Percentiles rank a stretch among this genome's conserved stretches.
These are phyloP conservation scores for Amitus sp. DNA, from an alignment of 2,888 invertebrate species.

Conservation along the genomic window DNA sequence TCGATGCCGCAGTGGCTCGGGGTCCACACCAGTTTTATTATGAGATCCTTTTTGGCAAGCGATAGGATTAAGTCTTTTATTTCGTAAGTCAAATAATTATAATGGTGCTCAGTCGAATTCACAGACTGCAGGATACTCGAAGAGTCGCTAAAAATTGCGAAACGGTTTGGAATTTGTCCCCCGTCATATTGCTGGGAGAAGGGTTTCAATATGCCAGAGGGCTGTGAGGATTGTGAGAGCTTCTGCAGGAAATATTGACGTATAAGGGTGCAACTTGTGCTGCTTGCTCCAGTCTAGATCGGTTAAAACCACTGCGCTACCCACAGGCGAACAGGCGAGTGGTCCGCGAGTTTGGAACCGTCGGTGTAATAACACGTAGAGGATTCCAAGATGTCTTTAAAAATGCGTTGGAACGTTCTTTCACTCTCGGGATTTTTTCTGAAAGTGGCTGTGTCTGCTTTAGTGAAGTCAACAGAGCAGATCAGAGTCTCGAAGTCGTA, in stretches of 20 bases:
- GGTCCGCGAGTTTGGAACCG: too few species aligned
- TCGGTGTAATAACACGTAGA: not conserved
- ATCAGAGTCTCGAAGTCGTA: too few species aligned
- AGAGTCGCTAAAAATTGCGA: not conserved
- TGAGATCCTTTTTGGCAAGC: too few species aligned
- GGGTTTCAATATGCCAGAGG: not conserved
- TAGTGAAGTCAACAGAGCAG: too few species aligned
- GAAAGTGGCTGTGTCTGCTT: too few species aligned
- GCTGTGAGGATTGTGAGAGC: not conserved
- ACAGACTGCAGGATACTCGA: not conserved
- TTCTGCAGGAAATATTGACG: not conserved
- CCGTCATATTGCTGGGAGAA: not conserved
- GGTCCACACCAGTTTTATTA: constrained; percentile 10
- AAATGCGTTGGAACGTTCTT: too few species aligned
- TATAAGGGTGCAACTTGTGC: not conserved
- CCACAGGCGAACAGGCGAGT: too few species aligned
- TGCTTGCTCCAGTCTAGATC: not conserved
- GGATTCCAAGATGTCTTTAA: too few species aligned
- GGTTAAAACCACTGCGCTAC: not conserved
- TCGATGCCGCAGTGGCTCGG: constrained; percentile 12
- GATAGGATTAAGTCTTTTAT: too few species aligned
- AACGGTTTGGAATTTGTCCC: not conserved
- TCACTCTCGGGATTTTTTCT: too few species aligned
- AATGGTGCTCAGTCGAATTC: not conserved
- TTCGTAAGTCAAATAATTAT: not conserved